phyloP scores from a whole-genome alignment of 2,888 invertebrate genomes.

The Eupithecia insigniata region DNA sequence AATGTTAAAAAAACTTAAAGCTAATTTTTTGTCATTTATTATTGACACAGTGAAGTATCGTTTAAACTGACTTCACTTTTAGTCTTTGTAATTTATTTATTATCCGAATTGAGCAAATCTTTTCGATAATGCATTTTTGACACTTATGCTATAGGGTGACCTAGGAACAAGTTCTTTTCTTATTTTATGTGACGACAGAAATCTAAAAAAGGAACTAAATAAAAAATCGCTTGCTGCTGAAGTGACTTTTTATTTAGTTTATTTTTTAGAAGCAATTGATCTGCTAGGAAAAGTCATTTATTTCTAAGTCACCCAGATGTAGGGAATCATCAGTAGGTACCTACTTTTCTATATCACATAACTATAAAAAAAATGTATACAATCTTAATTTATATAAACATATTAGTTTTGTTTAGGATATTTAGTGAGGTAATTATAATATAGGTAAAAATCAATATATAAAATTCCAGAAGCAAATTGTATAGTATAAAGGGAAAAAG shows the following conservation, averaged over 20 bases:
- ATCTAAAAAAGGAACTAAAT: neutral
- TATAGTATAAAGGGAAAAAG: neutral
- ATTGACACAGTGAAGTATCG: neutral
- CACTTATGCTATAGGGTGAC: slow-evolving; percentile 15
- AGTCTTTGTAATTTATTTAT: neutral
- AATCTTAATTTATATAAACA: neutral
- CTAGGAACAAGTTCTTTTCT: slow-evolving; percentile 8
- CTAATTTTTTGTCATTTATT: slow-evolving; percentile 2
- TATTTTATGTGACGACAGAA: neutral
- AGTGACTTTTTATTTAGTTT: neutral
- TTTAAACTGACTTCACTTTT: neutral
- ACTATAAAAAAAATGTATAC: neutral
- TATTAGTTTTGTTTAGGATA: neutral
- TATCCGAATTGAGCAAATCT: slow-evolving; percentile 34
- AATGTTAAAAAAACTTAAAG: slow-evolving; percentile 3
- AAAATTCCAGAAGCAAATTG: neutral
- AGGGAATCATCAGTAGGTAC: neutral
- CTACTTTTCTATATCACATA: slow-evolving; percentile 9
- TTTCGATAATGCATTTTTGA: slow-evolving; percentile 20
- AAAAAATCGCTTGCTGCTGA: neutral
- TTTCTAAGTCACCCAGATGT: slow-evolving; percentile 11
- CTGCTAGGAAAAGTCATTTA: neutral
- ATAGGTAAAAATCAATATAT: neutral
- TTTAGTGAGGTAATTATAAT: slow-evolving; percentile 4
- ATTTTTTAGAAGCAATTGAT: neutral